A percentile compares a stretch with the other conserved stretches of the same genome.
phyloP scores from a whole-genome alignment of 2,797 vertebrate species.

The Emydoidea blandingii region DNA sequence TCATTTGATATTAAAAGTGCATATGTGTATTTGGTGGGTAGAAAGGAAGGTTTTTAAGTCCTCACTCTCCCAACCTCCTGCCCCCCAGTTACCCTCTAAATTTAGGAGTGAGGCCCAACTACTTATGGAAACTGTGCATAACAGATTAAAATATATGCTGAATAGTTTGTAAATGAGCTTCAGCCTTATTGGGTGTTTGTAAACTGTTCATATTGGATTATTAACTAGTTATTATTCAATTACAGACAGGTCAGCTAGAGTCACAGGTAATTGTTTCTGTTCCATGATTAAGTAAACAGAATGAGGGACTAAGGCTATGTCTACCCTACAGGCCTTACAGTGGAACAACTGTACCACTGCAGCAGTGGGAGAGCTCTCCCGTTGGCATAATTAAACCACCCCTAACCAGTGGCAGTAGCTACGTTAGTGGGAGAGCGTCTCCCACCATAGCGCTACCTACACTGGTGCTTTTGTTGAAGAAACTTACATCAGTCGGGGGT shows the following conservation, averaged over 20 bases:
- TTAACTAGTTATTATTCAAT: background rate
- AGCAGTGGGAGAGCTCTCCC: no score
- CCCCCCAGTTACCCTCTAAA: background rate
- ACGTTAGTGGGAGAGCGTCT: background rate
- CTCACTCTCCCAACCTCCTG: background rate
- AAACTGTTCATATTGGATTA: background rate
- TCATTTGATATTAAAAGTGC: background rate
- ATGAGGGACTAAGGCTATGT: background rate
- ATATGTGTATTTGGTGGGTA: background rate
- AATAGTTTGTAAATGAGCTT: slow-evolving; percentile 29
- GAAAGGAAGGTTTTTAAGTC: background rate
- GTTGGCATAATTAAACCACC: no score
- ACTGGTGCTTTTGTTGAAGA: background rate
- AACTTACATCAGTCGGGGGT: background rate
- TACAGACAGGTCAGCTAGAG: background rate
- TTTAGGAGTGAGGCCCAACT: background rate
- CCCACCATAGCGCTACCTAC: background rate
- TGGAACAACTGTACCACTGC: no score
- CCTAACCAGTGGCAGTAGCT: no score
- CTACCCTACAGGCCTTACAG: background rate
- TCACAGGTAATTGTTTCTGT: background rate
- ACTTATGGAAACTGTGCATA: background rate
- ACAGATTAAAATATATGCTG: background rate
- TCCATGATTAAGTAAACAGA: background rate
- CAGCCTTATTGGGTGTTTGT: background rate